These are phyloP conservation scores for Meda fulgida DNA, from an alignment of 2,797 vertebrate genomes.

Conservation along the genomic window DNA sequence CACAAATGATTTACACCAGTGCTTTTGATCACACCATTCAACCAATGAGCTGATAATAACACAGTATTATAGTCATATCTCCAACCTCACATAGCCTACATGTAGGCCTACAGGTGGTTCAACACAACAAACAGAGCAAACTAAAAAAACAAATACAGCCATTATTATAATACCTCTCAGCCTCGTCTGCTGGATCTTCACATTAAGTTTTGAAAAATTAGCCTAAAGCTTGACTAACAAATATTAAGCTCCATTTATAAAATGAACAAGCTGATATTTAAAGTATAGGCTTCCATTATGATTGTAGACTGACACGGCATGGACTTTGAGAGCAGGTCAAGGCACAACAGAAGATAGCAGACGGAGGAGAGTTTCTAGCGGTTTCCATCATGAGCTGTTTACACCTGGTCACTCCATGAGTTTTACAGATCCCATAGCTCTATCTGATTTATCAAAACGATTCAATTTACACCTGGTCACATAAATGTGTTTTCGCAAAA, in stretches of 20 bases:
- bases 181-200: neutral
- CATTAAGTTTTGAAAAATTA: neutral
- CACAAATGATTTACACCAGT: conserved; percentile 2
- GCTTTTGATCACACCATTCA: neutral
- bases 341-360: neutral
- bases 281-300: neutral
- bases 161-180: neutral
- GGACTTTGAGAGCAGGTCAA: conserved; percentile 30
- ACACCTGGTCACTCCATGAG: too few species aligned
- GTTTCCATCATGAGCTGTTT: conserved; percentile 20
- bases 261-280: neutral
- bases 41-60: neutral
- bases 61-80: neutral
- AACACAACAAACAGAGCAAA: neutral
- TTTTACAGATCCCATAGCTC: too few species aligned
- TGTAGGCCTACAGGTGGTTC: neutral
- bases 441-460: too few species aligned
- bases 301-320: neutral
- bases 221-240: neutral
- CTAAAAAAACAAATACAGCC: neutral
- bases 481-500: too few species aligned
- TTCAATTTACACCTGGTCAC: too few species aligned
- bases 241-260: neutral
- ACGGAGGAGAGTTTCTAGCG: conserved; percentile 27
- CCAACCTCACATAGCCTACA: neutral